Evolutionary conservation across 2,888 invertebrate species (phyloP).

Genomic region (Phengaris arion): DNA sequence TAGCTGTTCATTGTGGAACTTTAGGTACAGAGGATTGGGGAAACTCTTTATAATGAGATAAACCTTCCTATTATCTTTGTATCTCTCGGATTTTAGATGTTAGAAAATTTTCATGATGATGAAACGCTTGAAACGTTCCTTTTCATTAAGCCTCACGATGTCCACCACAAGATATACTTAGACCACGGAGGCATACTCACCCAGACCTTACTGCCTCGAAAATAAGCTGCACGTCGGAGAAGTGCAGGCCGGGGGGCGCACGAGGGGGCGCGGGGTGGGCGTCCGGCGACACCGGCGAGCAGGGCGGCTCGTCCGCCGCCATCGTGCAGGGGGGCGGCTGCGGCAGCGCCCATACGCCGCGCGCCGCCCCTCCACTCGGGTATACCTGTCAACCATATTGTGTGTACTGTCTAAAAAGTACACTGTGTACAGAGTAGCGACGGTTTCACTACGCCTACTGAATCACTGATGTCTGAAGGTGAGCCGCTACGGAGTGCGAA

Average conservation of each 20-base stretch:
- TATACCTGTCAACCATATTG: conserved; percentile 75
- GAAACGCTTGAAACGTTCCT: background rate
- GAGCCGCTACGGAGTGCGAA: too few relatives aligned
- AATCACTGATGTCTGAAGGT: too few relatives aligned
- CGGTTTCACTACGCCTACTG: too few relatives aligned
- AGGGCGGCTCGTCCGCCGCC: conserved; percentile 83
- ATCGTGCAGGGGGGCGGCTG: conserved; percentile 88
- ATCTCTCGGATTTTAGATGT: too few relatives aligned
- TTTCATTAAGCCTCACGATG: background rate
- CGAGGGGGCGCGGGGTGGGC: conserved; percentile 65
- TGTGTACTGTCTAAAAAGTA: background rate
- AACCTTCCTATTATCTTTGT: too few relatives aligned
- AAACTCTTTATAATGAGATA: too few relatives aligned
- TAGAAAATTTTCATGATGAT: too few relatives aligned
- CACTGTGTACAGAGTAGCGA: too few relatives aligned
- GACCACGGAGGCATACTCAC: conserved; percentile 57
- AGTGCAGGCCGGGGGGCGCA: conserved; percentile 62
- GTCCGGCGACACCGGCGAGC: conserved; percentile 71
- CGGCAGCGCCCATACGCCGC: conserved; percentile 93
- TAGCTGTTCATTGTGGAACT: too few relatives aligned
- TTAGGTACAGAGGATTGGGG: too few relatives aligned
- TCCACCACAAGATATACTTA: too few relatives aligned
- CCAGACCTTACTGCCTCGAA: conserved; percentile 93
- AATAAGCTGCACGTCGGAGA: conserved; percentile 82
- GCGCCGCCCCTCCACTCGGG: conserved; percentile 93